Conservation (phyloP, 2,888 invertebrate genomes). For the Choreutis nemorana region DNA sequence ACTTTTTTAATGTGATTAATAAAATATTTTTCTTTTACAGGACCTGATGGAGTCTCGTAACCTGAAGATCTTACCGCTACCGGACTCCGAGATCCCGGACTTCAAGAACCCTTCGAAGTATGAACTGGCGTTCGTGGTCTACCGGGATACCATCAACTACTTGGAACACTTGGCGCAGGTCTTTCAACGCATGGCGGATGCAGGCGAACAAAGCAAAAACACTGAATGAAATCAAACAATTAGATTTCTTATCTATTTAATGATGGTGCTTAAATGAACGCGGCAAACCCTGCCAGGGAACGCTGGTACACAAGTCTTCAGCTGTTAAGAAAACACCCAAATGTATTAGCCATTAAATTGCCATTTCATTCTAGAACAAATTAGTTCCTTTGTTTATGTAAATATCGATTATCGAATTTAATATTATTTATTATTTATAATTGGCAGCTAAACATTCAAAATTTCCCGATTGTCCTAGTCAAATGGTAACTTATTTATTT, state of each 20-base stretch:
- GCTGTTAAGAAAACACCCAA: constrained; percentile 40
- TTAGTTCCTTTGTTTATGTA: constrained; percentile 61
- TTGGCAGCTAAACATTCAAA: constrained; percentile 42
- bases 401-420: constrained; percentile 61
- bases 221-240: background rate
- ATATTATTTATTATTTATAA: constrained; percentile 50
- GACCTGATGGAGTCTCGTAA: constrained; percentile 39
- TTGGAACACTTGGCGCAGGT: constrained; percentile 43
- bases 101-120: constrained; percentile 24
- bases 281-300: background rate
- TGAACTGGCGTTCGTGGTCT: constrained; percentile 29
- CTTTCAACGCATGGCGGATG: constrained; percentile 32
- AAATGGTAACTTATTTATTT: constrained; percentile 55
- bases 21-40: constrained; percentile 24
- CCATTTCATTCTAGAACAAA: constrained; percentile 61
- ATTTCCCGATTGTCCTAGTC: constrained; percentile 61
- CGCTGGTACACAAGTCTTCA: constrained; percentile 19
- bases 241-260: background rate
- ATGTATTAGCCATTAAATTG: constrained; percentile 61
- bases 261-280: background rate
- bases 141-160: constrained; percentile 47
- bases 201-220: background rate
- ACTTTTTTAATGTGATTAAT: background rate
- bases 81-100: constrained; percentile 32
- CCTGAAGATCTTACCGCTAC: constrained; percentile 30